These are phyloP conservation scores for Cotesia chilonis DNA, from an alignment of 1,140 invertebrate genomes.

Conservation along the genomic window DNA sequence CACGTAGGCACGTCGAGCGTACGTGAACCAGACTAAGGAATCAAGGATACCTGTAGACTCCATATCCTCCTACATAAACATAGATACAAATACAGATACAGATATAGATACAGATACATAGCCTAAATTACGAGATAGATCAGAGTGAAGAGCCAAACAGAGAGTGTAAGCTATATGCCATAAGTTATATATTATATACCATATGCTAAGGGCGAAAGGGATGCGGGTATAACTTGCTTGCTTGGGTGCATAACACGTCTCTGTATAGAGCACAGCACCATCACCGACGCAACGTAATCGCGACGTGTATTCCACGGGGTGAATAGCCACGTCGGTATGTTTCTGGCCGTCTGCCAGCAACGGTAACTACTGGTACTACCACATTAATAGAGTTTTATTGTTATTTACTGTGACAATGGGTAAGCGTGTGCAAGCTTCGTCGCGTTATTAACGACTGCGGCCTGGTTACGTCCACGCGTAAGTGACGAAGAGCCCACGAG, in stretches of 20 bases:
- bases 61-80: no score
- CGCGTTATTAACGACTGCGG: constrained; percentile 51
- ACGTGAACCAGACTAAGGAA: constrained; percentile 37
- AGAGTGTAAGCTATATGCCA: background rate
- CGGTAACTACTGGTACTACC: constrained; percentile 59
- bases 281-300: constrained; percentile 16
- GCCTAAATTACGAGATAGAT: constrained; percentile 7
- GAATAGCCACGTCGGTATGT: constrained; percentile 57
- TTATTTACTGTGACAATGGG: constrained; percentile 62
- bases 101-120: constrained; percentile 19
- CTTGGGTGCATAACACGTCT: no score
- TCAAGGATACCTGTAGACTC: background rate
- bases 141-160: constrained; percentile 1
- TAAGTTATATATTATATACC: no score
- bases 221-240: background rate
- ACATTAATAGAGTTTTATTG: constrained; percentile 67
- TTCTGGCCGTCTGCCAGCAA: constrained; percentile 58
- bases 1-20: constrained; percentile 30
- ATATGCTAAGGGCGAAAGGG: constrained; percentile 3
- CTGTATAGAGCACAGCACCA: constrained; percentile 19
- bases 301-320: constrained; percentile 36
- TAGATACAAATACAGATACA: no score
- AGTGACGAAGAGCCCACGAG: constrained; percentile 34
- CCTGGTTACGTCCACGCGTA: constrained; percentile 40
- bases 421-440: constrained; percentile 33